These are phyloP conservation scores for Syngnathus rostellatus DNA, from an alignment of 2,797 vertebrate species.

Conservation along the genomic window DNA sequence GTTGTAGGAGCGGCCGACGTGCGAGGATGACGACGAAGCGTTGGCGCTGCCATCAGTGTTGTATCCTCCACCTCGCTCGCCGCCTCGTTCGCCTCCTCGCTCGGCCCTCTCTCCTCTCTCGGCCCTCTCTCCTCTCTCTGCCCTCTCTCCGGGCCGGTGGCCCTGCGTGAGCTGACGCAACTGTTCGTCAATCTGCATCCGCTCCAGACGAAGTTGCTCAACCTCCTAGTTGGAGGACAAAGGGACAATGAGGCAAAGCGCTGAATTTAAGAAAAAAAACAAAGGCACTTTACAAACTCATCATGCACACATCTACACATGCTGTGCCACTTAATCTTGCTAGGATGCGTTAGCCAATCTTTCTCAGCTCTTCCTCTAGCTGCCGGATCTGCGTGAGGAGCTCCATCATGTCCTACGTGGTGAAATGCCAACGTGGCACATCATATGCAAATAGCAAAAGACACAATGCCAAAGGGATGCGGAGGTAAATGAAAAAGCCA, in stretches of 20 bases:
- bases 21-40: constrained; percentile 67
- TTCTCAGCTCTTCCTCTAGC: constrained; percentile 27
- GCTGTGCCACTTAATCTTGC: constrained; percentile 36
- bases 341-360: constrained; percentile 32
- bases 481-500: neutral
- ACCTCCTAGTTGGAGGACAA: constrained; percentile 75
- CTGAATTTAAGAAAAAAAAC: neutral
- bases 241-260: neutral
- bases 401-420: constrained; percentile 41
- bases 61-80: constrained; percentile 68
- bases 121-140: constrained; percentile 26
- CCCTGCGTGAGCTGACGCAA: constrained; percentile 92
- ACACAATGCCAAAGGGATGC: constrained; percentile 9
- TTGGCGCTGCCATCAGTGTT: constrained; percentile 73
- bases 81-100: constrained; percentile 29
- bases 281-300: neutral
- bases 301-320: constrained; percentile 36
- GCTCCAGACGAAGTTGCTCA: constrained; percentile 89
- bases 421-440: constrained; percentile 25
- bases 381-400: constrained; percentile 41
- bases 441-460: constrained; percentile 10
- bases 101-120: constrained; percentile 70
- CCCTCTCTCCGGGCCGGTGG: constrained; percentile 75
- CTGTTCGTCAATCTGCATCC: constrained; percentile 95
- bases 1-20: constrained; percentile 85